Percentiles rank a stretch among this genome's conserved stretches.
phyloP scores from a whole-genome alignment of 2,797 vertebrate species.

The Pithecia hirsuta region DNA sequence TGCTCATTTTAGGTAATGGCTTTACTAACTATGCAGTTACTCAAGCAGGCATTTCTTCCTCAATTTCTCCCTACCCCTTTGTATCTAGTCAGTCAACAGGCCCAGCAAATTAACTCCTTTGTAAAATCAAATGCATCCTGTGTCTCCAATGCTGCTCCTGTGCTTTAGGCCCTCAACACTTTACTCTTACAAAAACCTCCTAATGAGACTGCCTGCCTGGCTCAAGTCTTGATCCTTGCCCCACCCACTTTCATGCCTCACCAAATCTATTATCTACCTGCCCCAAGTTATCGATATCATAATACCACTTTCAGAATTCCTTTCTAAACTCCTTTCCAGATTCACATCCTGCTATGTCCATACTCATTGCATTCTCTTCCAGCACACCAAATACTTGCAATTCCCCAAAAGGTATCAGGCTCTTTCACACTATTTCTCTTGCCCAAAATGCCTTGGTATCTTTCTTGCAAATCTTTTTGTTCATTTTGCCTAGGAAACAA shows the following conservation, averaged over 20 bases:
- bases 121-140: background rate
- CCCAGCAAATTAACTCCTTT: background rate
- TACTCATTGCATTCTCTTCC: background rate
- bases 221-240: background rate
- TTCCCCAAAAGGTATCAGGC: background rate
- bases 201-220: background rate
- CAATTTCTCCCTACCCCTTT: background rate
- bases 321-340: background rate
- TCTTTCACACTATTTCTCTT: background rate
- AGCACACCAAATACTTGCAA: background rate
- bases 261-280: background rate
- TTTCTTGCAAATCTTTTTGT: background rate
- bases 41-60: background rate
- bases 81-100: background rate
- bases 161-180: background rate
- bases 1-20: background rate
- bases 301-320: constrained; percentile 6
- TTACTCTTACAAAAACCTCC: background rate
- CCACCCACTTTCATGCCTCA: background rate
- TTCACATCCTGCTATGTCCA: background rate
- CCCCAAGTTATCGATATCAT: background rate
- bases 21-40: background rate
- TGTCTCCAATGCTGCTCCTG: background rate
- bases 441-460: background rate
- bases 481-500: background rate